Evolutionary conservation across 2,888 invertebrate genomes (phyloP), one percentile per base, ranked within the genome.

Genomic region (Stomorhina lunata): DNA sequence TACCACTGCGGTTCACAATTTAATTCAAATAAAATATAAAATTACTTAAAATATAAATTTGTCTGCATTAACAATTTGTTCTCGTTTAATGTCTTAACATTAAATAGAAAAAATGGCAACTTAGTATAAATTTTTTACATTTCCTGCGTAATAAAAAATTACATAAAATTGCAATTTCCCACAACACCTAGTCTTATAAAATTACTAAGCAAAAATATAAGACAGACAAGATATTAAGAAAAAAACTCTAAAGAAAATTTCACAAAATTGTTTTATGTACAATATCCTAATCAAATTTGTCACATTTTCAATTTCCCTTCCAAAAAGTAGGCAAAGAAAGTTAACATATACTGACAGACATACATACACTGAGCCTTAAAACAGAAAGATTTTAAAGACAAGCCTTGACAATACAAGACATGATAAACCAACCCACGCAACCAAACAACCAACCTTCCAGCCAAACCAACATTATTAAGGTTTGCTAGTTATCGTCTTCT

Each of bases 261-360:
- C 1, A 6, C 5, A n/a, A 53, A 53, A 72, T 63, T 45, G 27
- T 76, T 81, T 76, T 81, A 77, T 72, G 61, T 50, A 55, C 59
- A 79, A 76, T 79, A 79, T 82, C 75, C 82, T 79, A 82, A 82
- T 82, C 79, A 75, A 82, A 79, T 82, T 82, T 82, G 79, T 66
- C 75, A 82, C 65, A 79, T 79, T 82, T 82, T 79, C 79, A 75
- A 80, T 82, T 82, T 82, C 59, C 79, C 43, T 50, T 6, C 63
- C 45, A 80, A 68, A 50, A 27, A 37, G 4, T 0, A 22, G 15
- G 1, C 9, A 34, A 29, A n/a, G n/a, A n/a, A n/a, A n/a, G 10
- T 4, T 6, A 63, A 34, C 45, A 20, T 37, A 34, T 34, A 22
- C 10, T 17, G n/a, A n/a, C 20, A 53, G 72, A 61, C 27, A 37